Evolutionary conservation across 2,797 vertebrate species (phyloP), one percentile per base, ranked within the genome.

Genomic region (Pteropus rufus): DNA sequence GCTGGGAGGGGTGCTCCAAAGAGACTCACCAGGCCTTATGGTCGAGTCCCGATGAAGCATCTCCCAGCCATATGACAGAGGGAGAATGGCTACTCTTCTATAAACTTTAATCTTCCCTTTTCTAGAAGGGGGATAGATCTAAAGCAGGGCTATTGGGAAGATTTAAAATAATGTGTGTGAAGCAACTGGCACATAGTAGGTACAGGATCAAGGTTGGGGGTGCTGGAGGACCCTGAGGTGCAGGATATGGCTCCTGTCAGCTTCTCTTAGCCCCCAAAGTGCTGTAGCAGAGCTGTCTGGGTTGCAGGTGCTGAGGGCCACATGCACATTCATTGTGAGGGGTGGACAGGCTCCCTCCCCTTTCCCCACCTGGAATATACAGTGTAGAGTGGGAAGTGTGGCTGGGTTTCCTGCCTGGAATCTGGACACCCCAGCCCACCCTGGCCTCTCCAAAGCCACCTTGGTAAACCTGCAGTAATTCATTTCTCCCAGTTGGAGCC

Each of bases 301-400:
- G n/a, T 26, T 39, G 4, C 15, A 18, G 39, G 19, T 39, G 24
- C 65, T 9, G 54, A 54, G 82, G 0, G 9, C n/a, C 49, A 5
- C 4, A 2, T 16, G 24, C 10, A 41, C 9, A 26, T 11, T 34
- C 2, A 0, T 18, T 5, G 19, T 19, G 2, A 46, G 5, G 19
- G 26, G 16, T 23, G 31, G 10, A 26, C 46, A 58, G 5, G 39
- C n/a, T 8, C 7, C 72, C 34, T 64, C 46, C 26, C 49, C 54
- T 39, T 7, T 3, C 29, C 26, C 44, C 29, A 0, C 54, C 62
- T 49, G 26, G 23, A 56, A n/a, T 44, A 23, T 65, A 52, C 26
- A 60, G 60, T 18, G 26, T 34, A 60, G 4, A 24, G 26, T 65
- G 46, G 62, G 36, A 86, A 60, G 26, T 73, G 5, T 23, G 23